These are phyloP conservation scores for Corythaixoides concolor DNA, from an alignment of 2,113 vertebrate genomes.

Conservation along the genomic window DNA sequence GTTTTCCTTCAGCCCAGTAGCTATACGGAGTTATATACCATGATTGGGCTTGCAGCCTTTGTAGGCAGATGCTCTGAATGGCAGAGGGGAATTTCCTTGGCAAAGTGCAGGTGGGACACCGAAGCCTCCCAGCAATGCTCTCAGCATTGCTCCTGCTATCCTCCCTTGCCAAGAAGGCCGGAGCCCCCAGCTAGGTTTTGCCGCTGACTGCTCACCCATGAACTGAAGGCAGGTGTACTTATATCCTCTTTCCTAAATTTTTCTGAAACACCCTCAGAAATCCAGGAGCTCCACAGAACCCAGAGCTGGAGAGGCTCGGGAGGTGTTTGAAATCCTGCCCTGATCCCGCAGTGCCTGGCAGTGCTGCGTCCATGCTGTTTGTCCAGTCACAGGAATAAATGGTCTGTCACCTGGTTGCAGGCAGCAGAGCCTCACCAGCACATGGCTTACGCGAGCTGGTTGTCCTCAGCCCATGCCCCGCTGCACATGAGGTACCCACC, in stretches of 20 bases:
- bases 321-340: neutral
- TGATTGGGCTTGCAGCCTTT: rapidly evolving
- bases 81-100: neutral
- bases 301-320: neutral
- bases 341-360: neutral
- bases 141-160: neutral
- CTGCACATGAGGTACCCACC: neutral
- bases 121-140: neutral
- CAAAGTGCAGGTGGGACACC: neutral
- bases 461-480: neutral
- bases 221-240: neutral
- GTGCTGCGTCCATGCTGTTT: rapidly evolving
- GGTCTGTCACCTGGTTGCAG: neutral
- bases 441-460: neutral
- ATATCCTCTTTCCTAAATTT: neutral
- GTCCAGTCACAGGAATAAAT: neutral
- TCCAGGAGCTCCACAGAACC: neutral
- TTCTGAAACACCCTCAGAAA: neutral
- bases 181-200: neutral
- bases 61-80: neutral
- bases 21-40: neutral
- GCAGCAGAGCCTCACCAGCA: neutral
- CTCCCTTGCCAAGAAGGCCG: neutral
- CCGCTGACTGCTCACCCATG: neutral
- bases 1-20: neutral